These are phyloP conservation scores for silkworm (Bombyx mori) DNA, from an alignment of 1,140 invertebrate genomes.

Conservation along the genomic window ASM3026992v2 NC_085122.1:13950501-13951000, in stretches of 20 bases:
- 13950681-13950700: conserved; percentile 38
- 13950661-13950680: conserved; percentile 68
- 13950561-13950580: conserved; percentile 37
- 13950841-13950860: too few relatives aligned
- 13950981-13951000: conserved; percentile 57
- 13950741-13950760: conserved; percentile 24
- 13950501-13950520: conserved; percentile 66
- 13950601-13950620: conserved; percentile 46
- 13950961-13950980: conserved; percentile 45
- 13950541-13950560: conserved; percentile 58
- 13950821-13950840: conserved; percentile 12
- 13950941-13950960: conserved; percentile 54
- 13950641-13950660: conserved; percentile 61
- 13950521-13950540: conserved; percentile 49
- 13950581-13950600: conserved; percentile 33
- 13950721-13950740: conserved; percentile 47
- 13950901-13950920: conserved; percentile 42
- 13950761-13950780: conserved; percentile 18
- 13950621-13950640: conserved; percentile 67
- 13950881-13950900: neutral
- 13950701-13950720: conserved; percentile 38
- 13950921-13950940: conserved; percentile 49
- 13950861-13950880: too few relatives aligned
- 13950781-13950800: conserved; percentile 15
- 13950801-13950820: conserved; percentile 14